Conservation (phyloP, 2,797 vertebrate species). For the Crax fasciolata region DNA sequence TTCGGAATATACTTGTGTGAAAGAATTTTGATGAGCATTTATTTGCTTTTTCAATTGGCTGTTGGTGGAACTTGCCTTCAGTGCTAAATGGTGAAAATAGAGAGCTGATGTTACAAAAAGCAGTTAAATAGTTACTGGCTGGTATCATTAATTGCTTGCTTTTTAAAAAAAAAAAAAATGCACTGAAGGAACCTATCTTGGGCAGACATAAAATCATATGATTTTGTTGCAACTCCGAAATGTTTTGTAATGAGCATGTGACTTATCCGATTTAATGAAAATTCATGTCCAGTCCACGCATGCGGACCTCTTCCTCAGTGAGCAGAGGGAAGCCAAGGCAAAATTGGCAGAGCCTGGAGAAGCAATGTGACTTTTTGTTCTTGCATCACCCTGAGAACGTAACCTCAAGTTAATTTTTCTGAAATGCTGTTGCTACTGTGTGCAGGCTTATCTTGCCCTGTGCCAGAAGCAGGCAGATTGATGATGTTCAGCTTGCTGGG, state of each 20-base stretch:
- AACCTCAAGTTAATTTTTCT: constrained; percentile 74
- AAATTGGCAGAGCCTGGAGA: constrained; percentile 61
- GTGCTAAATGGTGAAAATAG: not conserved
- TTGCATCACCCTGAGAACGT: constrained; percentile 71
- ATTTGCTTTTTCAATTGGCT: constrained; percentile 40
- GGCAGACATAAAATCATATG: constrained; percentile 75
- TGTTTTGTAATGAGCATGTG: constrained; percentile 76
- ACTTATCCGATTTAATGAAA: constrained; percentile 74
- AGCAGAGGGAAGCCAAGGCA: constrained; percentile 58
- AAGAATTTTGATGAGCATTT: constrained; percentile 53
- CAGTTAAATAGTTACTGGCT: constrained; percentile 10
- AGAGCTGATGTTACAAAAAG: constrained; percentile 11
- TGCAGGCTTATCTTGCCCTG: constrained; percentile 46
- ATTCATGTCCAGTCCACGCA: constrained; percentile 74
- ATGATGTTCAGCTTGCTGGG: constrained; percentile 45
- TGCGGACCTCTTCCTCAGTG: constrained; percentile 48
- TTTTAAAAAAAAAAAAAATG: not conserved
- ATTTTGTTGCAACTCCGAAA: constrained; percentile 57
- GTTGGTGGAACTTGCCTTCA: constrained; percentile 13
- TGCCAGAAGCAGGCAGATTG: constrained; percentile 59
- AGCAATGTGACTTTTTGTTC: constrained; percentile 69
- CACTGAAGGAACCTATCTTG: constrained; percentile 65
- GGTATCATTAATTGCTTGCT: constrained; percentile 21
- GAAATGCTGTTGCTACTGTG: constrained; percentile 63
- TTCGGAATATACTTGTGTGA: constrained; percentile 26